Evolutionary conservation across 2,797 vertebrate species (phyloP).

Genomic region (Micropoecilia bifurca): DNA sequence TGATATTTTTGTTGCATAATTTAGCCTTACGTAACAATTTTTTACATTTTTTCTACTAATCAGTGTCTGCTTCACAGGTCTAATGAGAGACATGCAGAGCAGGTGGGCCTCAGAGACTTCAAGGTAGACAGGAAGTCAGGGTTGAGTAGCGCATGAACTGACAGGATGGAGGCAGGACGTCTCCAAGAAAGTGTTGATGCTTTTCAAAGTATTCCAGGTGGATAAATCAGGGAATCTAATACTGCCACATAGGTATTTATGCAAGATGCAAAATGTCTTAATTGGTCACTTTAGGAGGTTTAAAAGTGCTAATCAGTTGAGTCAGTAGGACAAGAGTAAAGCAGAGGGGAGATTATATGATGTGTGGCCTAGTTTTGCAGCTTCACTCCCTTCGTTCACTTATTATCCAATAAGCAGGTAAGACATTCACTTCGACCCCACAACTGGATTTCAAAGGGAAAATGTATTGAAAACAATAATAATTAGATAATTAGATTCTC

Average conservation of each 20-base stretch:
- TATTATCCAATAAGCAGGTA: conserved; percentile 52
- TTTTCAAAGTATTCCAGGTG: conserved; percentile 27
- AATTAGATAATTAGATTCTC: not conserved
- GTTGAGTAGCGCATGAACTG: conserved; percentile 50
- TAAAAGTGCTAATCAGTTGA: not conserved
- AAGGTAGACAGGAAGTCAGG: conserved; percentile 57
- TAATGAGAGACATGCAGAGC: conserved; percentile 22
- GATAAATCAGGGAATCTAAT: conserved; percentile 24
- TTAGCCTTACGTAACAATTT: conserved; percentile 10
- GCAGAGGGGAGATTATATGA: conserved; percentile 33
- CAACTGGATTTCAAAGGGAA: conserved; percentile 16
- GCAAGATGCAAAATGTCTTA: not conserved
- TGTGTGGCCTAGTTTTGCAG: conserved; percentile 39
- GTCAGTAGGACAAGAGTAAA: conserved; percentile 12
- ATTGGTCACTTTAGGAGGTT: not conserved
- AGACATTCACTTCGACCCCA: conserved; percentile 31
- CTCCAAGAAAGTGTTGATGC: conserved; percentile 5
- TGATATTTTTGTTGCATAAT: not conserved
- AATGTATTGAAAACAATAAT: not conserved
- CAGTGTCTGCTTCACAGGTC: conserved; percentile 34
- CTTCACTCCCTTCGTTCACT: conserved; percentile 21
- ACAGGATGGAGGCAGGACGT: conserved; percentile 32
- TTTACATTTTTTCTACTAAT: not conserved
- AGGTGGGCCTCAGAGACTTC: conserved; percentile 39
- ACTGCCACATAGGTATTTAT: not conserved